A percentile compares a stretch with the other conserved stretches of the same genome.
These are phyloP conservation scores for Folsomia manolachei DNA, from an alignment of 2,888 invertebrate species.

Conservation along the genomic window DNA sequence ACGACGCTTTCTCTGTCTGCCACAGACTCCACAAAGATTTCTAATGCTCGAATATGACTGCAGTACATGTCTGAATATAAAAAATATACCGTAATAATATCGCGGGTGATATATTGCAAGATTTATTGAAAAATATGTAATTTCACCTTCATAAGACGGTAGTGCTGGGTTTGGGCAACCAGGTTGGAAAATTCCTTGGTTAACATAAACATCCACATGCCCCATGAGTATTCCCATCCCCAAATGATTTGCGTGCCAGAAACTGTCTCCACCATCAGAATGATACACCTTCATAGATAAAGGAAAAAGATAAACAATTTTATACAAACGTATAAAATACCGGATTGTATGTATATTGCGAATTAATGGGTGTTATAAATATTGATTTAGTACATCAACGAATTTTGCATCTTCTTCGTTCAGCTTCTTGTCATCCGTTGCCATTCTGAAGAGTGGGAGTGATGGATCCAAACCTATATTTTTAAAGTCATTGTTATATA, in stretches of 20 bases:
- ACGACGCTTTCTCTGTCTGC: constrained; percentile 28
- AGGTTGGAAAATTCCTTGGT: constrained; percentile 42
- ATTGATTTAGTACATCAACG: constrained; percentile 31
- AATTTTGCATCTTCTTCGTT: constrained; percentile 33
- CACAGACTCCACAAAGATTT: constrained; percentile 37
- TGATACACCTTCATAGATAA: no score
- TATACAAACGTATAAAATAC: background rate
- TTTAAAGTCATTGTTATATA: no score
- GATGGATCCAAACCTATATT: constrained; percentile 36
- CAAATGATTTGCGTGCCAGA: constrained; percentile 40
- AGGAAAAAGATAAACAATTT: background rate
- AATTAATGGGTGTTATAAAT: constrained; percentile 6
- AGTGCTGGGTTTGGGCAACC: constrained; percentile 33
- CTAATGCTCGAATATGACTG: constrained; percentile 37
- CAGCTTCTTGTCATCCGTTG: constrained; percentile 31
- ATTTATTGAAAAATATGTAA: background rate
- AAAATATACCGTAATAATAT: background rate
- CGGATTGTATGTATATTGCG: background rate
- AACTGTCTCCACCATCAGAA: constrained; percentile 37
- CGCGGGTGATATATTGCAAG: background rate
- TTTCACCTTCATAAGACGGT: constrained; percentile 37
- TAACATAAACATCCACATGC: constrained; percentile 34
- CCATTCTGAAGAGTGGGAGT: constrained; percentile 39
- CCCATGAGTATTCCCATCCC: constrained; percentile 38
- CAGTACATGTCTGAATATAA: constrained; percentile 37